Evolutionary conservation across 2,888 invertebrate species (phyloP), one percentile per base, ranked within the genome.

Genomic region (Spodoptera exigua): DNA sequence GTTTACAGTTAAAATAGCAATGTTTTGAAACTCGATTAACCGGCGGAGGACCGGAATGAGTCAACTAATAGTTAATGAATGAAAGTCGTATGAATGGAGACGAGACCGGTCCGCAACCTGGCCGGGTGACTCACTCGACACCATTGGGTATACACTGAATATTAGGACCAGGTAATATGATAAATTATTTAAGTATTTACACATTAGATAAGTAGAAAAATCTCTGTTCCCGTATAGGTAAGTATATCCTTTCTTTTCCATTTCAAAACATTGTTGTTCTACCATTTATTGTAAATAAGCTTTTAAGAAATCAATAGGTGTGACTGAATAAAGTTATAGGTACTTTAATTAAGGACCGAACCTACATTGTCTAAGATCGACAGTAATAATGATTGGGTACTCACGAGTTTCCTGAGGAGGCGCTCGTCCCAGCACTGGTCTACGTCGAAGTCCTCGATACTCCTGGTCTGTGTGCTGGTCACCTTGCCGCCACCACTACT

Each of bases 361-460:
- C n/a, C n/a, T n/a, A n/a, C n/a, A n/a, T n/a, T n/a, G n/a, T n/a
- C n/a, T n/a, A n/a, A n/a, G n/a, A n/a, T n/a, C n/a, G n/a, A n/a
- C n/a, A n/a, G n/a, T n/a, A n/a, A n/a, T n/a, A n/a, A n/a, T n/a
- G n/a, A n/a, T n/a, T n/a, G n/a, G 5, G 17, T 11, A 94, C 95
- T 95, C 87, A 97, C 97, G 91, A 97, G 95, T 90, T 96, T 94
- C 86, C 95, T 95, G 63, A 97, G 95, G 64, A 95, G 95, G 80
- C 95, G 95, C 87, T 97, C 96, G 96, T 97, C 97, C 96, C 96
- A 96, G 93, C 97, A 96, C 88, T 96, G 96, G 85, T 96, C 96
- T 79, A 96, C 93, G 89, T 96, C 96, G 47, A 91, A 45, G 62
- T 91, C 88, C 70, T 89, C 84, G 27, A 84, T 86, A 92, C 92